phyloP scores from a whole-genome alignment of 1,140 invertebrate genomes.

The Laodelphax striatellus region DNA sequence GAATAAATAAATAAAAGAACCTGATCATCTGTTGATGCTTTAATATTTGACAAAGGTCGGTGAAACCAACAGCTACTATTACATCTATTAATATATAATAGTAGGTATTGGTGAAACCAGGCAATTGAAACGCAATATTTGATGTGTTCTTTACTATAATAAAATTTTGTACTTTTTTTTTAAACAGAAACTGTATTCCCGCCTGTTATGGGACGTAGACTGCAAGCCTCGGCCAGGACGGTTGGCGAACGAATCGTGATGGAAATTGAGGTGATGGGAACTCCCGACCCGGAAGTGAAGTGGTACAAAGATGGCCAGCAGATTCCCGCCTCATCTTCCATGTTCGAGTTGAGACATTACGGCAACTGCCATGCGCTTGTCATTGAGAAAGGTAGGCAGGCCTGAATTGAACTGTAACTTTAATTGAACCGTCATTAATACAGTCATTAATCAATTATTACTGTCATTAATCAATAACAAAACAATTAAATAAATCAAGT shows the following conservation, averaged over 20 bases:
- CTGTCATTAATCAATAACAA: too few relatives aligned
- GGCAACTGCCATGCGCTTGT: slow-evolving; percentile 53
- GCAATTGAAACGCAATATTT: too few relatives aligned
- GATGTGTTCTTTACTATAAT: background rate
- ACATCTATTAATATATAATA: too few relatives aligned
- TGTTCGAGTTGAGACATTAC: slow-evolving; percentile 31
- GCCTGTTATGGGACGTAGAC: slow-evolving; percentile 64
- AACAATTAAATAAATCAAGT: too few relatives aligned
- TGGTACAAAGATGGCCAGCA: slow-evolving; percentile 62
- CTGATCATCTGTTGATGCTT: too few relatives aligned
- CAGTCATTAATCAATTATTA: too few relatives aligned
- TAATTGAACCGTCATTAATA: too few relatives aligned
- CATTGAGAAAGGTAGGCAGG: slow-evolving; percentile 61
- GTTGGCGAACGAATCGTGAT: slow-evolving; percentile 59
- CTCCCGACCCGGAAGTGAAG: slow-evolving; percentile 54
- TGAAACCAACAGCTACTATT: too few relatives aligned
- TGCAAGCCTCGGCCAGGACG: slow-evolving; percentile 63
- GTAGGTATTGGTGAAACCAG: too few relatives aligned
- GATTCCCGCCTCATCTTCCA: slow-evolving; percentile 32
- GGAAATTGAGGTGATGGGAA: slow-evolving; percentile 68
- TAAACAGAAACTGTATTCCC: slow-evolving; percentile 59
- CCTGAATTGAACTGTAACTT: too few relatives aligned
- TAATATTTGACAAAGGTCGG: too few relatives aligned
- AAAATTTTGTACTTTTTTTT: background rate
- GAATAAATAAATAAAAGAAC: too few relatives aligned